Evolutionary conservation across 2,888 invertebrate species (phyloP), one percentile per base, ranked within the genome.

Genomic region (Neoascia interrupta): DNA sequence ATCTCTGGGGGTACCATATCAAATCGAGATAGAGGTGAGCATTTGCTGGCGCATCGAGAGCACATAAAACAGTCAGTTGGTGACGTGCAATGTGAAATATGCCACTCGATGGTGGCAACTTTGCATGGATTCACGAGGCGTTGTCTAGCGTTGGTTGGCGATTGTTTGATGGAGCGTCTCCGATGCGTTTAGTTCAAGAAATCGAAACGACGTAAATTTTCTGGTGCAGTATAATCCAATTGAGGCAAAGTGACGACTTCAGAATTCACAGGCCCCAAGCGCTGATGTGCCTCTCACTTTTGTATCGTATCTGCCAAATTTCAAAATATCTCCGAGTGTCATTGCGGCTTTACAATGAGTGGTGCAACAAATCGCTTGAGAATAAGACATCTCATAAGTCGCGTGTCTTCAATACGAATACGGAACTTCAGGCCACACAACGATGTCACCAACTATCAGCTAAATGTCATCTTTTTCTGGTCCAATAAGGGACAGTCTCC

Each of bases 31-130:
- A 61, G 54, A 73, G 79, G 66, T 56, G 54, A 45, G 53, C 51
- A 58, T 36, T 58, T 45, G 51, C 41, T 51, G 47, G 79, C 72
- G 66, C 64, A 72, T 72, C 3, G 43, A 49, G 58, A 51, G 51
- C 51, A 58, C 81, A 81, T 81, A 81, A 81, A 81, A 76, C 81
- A 81, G 81, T 81, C 81, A 76, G 47, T 63, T 61, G 70, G 73
- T 81, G 81, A 81, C 81, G 69, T 75, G 64, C 75, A 60, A 58
- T 16, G 47, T 80, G 58, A 80, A 74, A 53, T 80, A 80, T 63
- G 56, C 56, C 51, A 51, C 43, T 73, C n/a, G n/a, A n/a, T 66
- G 61, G 74, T 60, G 16, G 66, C 49, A 37, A 21, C 39, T 74
- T 68, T 61, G 28, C 39, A 56, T 39, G 58, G 43, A 39, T 28